These are phyloP conservation scores for Drosophila prolongata DNA, from an alignment of 2,888 invertebrate genomes.

Conservation along the genomic window DNA sequence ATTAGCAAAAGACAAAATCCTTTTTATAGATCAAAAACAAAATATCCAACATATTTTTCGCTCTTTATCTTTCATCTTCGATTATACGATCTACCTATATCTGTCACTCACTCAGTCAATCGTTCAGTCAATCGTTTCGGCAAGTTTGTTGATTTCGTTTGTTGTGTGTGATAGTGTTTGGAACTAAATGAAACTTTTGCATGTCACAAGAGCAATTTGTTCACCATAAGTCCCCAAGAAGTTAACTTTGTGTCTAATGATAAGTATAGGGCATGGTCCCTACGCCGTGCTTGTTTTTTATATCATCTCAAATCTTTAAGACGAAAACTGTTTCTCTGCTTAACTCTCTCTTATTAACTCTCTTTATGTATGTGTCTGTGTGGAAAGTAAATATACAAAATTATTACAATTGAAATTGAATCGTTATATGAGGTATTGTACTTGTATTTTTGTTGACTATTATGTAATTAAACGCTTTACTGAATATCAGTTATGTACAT, in stretches of 20 bases:
- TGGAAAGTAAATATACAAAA: constrained; percentile 38
- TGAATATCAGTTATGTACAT: constrained; percentile 77
- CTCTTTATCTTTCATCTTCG: constrained; percentile 44
- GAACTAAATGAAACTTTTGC: constrained; percentile 39
- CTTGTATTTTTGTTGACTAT: constrained; percentile 82
- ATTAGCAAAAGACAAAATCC: constrained; percentile 53
- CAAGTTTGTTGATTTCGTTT: constrained; percentile 63
- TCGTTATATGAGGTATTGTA: constrained; percentile 58
- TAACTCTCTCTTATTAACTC: constrained; percentile 47
- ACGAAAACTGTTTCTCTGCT: constrained; percentile 47
- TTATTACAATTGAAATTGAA: constrained; percentile 44
- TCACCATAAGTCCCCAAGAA: constrained; percentile 23
- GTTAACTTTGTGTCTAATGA: constrained; percentile 65
- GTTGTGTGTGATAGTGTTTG: constrained; percentile 70
- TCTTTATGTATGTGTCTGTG: constrained; percentile 54
- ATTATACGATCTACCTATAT: constrained; percentile 27
- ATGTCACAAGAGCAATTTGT: constrained; percentile 59
- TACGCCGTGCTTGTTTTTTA: constrained; percentile 56
- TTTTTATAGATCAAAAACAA: constrained; percentile 38
- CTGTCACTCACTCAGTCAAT: constrained; percentile 47
- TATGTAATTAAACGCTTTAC: constrained; percentile 76
- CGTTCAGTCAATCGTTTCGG: constrained; percentile 56
- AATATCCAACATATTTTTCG: constrained; percentile 57
- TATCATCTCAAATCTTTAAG: constrained; percentile 22
- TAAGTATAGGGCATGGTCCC: constrained; percentile 23